Percentiles rank a stretch among this genome's conserved stretches.
Evolutionary conservation across 2,888 invertebrate genomes (phyloP).

Genomic region (Patella pellucida): DNA sequence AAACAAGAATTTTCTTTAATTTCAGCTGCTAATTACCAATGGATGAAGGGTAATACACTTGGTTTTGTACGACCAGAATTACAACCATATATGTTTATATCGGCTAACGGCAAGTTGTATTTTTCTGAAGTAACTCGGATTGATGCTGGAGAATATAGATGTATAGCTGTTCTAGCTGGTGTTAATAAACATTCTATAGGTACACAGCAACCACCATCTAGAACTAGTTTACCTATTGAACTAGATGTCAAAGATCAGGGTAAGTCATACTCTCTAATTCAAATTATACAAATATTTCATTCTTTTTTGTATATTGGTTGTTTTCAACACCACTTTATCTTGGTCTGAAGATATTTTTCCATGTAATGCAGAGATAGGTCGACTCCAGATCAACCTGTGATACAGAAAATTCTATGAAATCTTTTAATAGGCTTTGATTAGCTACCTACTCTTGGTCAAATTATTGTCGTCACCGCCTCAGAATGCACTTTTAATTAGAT

Average conservation of each 20-base stretch:
- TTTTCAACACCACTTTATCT: not conserved
- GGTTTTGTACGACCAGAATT: slow-evolving; percentile 94
- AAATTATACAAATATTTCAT: too few species aligned
- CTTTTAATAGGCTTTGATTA: too few species aligned
- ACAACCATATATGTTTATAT: slow-evolving; percentile 85
- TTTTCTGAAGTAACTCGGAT: slow-evolving; percentile 93
- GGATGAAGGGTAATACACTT: slow-evolving; percentile 90
- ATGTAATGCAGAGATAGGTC: not conserved
- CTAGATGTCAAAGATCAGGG: slow-evolving; percentile 54
- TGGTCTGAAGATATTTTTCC: not conserved
- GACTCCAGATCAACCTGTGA: too few species aligned
- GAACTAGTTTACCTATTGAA: slow-evolving; percentile 58
- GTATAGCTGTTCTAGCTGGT: slow-evolving; percentile 43
- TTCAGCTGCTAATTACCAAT: slow-evolving; percentile 77
- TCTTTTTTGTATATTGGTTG: not conserved
- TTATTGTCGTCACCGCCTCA: too few species aligned
- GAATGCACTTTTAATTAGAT: too few species aligned
- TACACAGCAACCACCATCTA: slow-evolving; percentile 46
- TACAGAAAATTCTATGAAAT: too few species aligned
- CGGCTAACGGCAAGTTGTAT: slow-evolving; percentile 92
- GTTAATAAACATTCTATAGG: slow-evolving; percentile 43
- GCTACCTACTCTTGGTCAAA: too few species aligned
- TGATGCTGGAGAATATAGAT: slow-evolving; percentile 54
- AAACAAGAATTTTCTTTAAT: not conserved
- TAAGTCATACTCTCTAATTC: slow-evolving; percentile 29